Conservation (phyloP, 2,888 invertebrate genomes). For the Mycalesis mineus region DNA sequence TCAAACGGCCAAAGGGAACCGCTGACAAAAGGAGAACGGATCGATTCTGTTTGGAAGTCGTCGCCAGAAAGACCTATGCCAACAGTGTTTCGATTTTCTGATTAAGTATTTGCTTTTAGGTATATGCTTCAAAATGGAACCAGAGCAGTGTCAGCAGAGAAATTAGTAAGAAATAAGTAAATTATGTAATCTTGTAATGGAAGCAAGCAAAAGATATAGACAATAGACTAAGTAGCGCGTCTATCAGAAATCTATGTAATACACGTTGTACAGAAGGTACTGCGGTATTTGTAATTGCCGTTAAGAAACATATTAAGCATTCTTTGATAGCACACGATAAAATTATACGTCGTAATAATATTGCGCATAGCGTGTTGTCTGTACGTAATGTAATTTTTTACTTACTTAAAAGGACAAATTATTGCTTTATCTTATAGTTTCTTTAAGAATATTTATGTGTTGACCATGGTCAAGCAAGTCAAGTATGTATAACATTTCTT, state of each 20-base stretch:
- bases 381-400: not conserved
- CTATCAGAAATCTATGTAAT: conserved; percentile 2
- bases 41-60: no score
- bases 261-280: not conserved
- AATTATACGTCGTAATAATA: conserved; percentile 7
- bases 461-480: no score
- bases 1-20: no score
- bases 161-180: no score
- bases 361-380: not conserved
- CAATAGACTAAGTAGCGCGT: not conserved
- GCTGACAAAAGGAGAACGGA: no score
- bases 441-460: not conserved
- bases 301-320: conserved; percentile 9
- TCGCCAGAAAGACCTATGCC: no score
- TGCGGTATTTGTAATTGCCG: conserved; percentile 7
- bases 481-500: no score
- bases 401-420: not conserved
- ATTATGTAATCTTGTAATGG: not conserved
- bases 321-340: conserved; percentile 9
- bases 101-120: no score
- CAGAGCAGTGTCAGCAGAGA: no score
- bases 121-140: no score
- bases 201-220: not conserved
- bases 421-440: not conserved
- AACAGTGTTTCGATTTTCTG: no score